Evolutionary conservation across 2,113 vertebrate genomes (phyloP), one percentile per base, ranked within the genome.

Genomic region (Coptodon rendalli): DNA sequence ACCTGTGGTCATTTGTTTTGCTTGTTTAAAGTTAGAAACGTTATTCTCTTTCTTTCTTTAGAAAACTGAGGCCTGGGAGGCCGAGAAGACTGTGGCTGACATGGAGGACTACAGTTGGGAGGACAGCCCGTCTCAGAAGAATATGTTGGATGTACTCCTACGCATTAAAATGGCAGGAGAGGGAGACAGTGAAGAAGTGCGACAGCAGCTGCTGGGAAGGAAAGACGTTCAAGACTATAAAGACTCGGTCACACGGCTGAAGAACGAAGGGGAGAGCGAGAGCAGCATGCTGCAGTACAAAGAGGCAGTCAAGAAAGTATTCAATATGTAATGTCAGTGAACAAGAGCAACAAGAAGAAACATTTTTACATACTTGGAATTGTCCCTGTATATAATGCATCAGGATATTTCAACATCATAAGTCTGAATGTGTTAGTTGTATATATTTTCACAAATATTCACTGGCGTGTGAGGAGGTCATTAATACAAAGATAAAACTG

Each of bases 31-130:
- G 24, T 31, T 27, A 68, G 24, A 11, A 22, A 76, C 11, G 9
- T 56, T n/a, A 43, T 56, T 83, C n/a, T 31, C 12, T 85, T 59
- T 85, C 82, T 73, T 86, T 84, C 45, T 94, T 96, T 81, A 99
- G 98, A 99, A 99, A 99, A 97, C 91, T 0, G 98, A 99, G 93
- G 85, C 84, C 2, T 99, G 99, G 98, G 99, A 99, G 92, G 96
- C 96, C 0, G 96, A 97, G 29, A 99, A 97, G 95, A 96, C 97
- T 0, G 96, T 96, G 54, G 97, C 96, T 12, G 99, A 99, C 96
- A 98, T 98, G 97, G 98, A 99, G 63, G 97, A 99, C 43, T 99
- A 97, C 43, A 59, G 95, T 45, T 99, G 98, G 99, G 97, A 98
- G 90, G 97, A 96, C 1, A 99, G 98, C 85, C 13, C 89, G 1